Percentiles rank a stretch among this genome's conserved stretches.
These are phyloP conservation scores for Drosophila yooni DNA, from an alignment of 2,888 invertebrate species.

Conservation along the genomic window DNA sequence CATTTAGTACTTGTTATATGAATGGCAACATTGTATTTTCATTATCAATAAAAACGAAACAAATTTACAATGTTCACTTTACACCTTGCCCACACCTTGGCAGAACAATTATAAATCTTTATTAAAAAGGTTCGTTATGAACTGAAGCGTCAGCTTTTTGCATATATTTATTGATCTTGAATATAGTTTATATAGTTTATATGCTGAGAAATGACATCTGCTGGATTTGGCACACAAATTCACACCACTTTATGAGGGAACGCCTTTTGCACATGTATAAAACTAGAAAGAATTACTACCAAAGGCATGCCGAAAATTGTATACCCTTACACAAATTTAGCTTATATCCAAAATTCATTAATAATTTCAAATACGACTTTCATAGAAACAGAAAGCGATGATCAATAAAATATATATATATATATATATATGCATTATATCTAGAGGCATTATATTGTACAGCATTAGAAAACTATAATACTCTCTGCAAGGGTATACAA, in stretches of 20 bases:
- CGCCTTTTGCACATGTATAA: constrained; percentile 2
- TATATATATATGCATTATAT: background rate
- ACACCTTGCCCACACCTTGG: background rate
- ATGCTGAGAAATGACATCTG: background rate
- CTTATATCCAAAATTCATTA: too few species aligned
- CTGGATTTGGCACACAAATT: background rate
- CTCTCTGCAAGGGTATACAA: background rate
- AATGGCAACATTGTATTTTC: background rate
- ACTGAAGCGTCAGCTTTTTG: background rate
- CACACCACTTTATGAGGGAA: background rate
- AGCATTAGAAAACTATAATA: background rate
- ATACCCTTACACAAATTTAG: background rate
- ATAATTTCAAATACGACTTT: too few species aligned
- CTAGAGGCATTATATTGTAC: background rate
- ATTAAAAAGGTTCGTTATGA: background rate
- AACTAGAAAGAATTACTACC: background rate
- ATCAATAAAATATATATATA: background rate
- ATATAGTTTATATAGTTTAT: background rate
- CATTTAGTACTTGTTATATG: background rate
- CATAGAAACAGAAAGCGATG: too few species aligned
- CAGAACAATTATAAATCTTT: background rate
- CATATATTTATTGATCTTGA: background rate
- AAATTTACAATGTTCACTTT: background rate
- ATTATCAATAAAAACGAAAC: background rate
- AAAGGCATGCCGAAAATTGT: background rate